These are phyloP conservation scores for Garra rufa DNA, from an alignment of 2,113 vertebrate species.

Conservation along the genomic window DNA sequence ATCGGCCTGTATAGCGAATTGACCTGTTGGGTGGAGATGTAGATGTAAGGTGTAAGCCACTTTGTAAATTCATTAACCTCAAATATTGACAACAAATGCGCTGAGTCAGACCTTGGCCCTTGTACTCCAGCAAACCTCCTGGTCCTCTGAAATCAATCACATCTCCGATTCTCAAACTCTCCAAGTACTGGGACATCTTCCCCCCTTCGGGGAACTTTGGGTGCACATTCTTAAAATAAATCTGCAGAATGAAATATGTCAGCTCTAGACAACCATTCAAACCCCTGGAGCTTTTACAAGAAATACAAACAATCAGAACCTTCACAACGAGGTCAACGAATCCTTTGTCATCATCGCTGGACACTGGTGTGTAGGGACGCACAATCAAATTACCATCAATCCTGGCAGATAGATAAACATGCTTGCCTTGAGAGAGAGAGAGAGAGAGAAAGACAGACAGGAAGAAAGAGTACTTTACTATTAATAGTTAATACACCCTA, in stretches of 20 bases:
- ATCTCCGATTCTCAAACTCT: conserved; percentile 64
- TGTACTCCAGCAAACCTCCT: conserved; percentile 65
- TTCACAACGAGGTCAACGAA: conserved; percentile 79
- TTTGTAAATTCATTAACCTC: neutral
- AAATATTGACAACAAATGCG: neutral
- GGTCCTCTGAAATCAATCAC: conserved; percentile 66
- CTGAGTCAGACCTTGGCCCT: conserved; percentile 56
- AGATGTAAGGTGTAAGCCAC: neutral
- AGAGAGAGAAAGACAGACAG: neutral
- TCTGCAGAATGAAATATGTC: conserved; percentile 42
- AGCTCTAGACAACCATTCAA: neutral
- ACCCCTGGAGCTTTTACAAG: neutral
- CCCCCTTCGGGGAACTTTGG: conserved; percentile 69
- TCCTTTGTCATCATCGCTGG: conserved; percentile 75
- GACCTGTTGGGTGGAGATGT: conserved; percentile 61
- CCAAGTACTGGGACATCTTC: conserved; percentile 70
- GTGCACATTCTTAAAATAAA: conserved; percentile 66
- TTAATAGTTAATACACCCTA: neutral
- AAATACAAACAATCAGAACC: conserved; percentile 57
- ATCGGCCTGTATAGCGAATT: conserved; percentile 74
- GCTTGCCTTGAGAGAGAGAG: conserved; percentile 68
- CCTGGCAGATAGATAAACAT: conserved; percentile 77
- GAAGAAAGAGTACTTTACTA: neutral
- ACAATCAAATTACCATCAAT: conserved; percentile 76
- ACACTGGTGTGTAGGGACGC: conserved; percentile 78